Evolutionary conservation across 2,113 vertebrate genomes (phyloP).

Genomic region (Chaetura pelagica): DNA sequence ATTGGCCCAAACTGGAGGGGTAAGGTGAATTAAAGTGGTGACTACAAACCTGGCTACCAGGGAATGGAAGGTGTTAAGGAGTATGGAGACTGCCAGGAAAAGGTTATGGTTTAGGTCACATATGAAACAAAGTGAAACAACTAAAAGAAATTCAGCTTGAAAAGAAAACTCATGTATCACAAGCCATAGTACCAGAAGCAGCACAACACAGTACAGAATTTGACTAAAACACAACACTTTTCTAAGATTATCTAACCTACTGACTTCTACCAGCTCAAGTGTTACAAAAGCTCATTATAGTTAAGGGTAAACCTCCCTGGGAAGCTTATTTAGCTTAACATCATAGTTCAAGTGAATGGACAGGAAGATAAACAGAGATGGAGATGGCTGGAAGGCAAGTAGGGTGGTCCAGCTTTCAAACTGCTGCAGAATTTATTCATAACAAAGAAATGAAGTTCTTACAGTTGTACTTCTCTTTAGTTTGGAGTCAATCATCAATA

Average conservation of each 20-base stretch:
- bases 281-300: constrained; percentile 62
- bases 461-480: neutral
- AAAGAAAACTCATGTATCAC: neutral
- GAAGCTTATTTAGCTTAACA: constrained; percentile 56
- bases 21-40: neutral
- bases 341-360: neutral
- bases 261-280: constrained; percentile 45
- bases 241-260: constrained; percentile 38
- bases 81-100: neutral
- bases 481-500: neutral
- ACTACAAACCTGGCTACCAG: neutral
- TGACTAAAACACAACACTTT: neutral
- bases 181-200: neutral
- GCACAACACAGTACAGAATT: neutral
- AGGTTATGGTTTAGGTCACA: neutral
- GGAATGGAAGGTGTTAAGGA: neutral
- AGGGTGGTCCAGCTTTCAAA: constrained; percentile 25
- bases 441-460: neutral
- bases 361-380: constrained; percentile 58
- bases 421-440: neutral
- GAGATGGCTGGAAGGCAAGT: neutral
- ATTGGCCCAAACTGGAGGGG: neutral
- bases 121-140: neutral
- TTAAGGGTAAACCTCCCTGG: constrained; percentile 46
- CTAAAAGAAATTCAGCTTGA: neutral